Evolutionary conservation across 1,140 invertebrate species (phyloP), one percentile per base, ranked within the genome.

Genomic region (Apocrypta bakeri): DNA sequence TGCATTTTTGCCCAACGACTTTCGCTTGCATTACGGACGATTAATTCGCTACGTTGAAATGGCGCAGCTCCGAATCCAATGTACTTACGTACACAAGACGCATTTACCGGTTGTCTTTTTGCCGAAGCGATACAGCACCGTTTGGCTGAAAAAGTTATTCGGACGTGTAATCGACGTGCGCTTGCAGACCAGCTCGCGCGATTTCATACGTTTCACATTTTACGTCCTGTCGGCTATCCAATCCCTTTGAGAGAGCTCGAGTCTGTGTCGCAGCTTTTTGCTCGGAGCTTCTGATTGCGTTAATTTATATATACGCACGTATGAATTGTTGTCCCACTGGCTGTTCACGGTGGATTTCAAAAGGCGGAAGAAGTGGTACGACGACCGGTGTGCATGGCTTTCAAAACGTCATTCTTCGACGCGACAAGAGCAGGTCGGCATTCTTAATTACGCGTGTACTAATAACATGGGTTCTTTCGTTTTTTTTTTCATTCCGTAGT

Each of bases 11-110:
- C 33, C 48, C 48, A 21, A 0, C 29, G 74, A 2, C 21, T 75
- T 9, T 48, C 24, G 37, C 27, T 21, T 29, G 33, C 66, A 33
- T 77, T 77, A 68, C 37, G 27, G 31, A 12, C 37, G n/a, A 69
- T 79, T 78, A 29, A 79, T 68, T 79, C 33, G 42, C 24, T 42
- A 31, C 21, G 68, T 7, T n/a, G 78, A 61, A n/a, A 27, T 71
- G 48, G 56, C 2, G 27, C 33, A 37, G 11, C 29, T 37, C 25
- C 66, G 25, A 68, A 77, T 77, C 75, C 1, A 21, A 72, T 79
- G 21, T 48, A 24, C 76, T 56, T 25, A 7, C 8, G 9, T 25
- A 27, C 9, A 12, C 42, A 21, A 77, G 25, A 61, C 11, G 42
- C n/a, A 14, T 72, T 25, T 31, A 75, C 73, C 42, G 29, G 73